Conservation (phyloP, 2,113 vertebrate species). For the Bubo scandiacus region DNA sequence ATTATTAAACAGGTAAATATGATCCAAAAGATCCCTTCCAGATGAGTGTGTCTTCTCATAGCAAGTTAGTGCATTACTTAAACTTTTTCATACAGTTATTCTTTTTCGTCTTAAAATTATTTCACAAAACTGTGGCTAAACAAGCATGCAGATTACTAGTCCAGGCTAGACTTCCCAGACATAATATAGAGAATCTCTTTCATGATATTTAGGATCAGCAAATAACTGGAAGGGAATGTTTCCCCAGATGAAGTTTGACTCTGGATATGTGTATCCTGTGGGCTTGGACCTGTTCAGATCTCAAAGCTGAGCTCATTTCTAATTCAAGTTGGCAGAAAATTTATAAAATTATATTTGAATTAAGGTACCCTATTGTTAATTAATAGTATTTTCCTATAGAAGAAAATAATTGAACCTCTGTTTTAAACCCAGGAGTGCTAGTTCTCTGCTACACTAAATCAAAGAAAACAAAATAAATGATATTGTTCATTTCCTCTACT, state of each 20-base stretch:
- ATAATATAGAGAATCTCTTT: not conserved
- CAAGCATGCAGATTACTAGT: not conserved
- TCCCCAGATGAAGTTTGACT: not conserved
- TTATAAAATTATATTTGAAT: not conserved
- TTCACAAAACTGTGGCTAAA: not conserved
- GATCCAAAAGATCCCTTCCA: not conserved
- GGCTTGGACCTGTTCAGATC: not conserved
- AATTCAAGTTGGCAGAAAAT: not conserved
- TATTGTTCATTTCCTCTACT: constrained; percentile 27
- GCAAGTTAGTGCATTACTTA: not conserved
- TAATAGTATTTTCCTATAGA: constrained; percentile 36
- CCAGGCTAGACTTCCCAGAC: not conserved
- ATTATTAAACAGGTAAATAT: not conserved
- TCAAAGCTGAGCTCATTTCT: not conserved
- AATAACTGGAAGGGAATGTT: not conserved
- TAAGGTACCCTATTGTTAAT: not conserved
- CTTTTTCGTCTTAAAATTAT: not conserved
- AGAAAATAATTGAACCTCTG: constrained; percentile 2
- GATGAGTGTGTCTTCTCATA: not conserved
- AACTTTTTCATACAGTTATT: not conserved
- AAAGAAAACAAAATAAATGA: not conserved
- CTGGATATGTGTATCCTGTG: not conserved
- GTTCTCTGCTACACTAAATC: constrained; percentile 11
- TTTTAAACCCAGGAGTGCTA: not conserved
- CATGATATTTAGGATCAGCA: not conserved